Base-by-base conservation (phyloP, 2,888 invertebrate genomes). In the Loripinus fragilis region DNA sequence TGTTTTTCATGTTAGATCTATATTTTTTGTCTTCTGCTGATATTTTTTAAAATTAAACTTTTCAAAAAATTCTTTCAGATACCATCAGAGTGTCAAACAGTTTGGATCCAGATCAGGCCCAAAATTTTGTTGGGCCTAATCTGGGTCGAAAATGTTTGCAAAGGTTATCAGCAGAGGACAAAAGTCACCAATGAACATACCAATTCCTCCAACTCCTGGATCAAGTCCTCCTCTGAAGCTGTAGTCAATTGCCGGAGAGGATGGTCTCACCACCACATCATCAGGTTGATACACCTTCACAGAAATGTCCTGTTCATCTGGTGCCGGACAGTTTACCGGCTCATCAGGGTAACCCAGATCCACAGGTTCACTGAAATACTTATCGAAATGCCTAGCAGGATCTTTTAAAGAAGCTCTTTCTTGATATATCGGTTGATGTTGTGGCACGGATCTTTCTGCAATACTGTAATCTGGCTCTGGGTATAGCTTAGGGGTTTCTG, bases 201-300 rank as follows among this genome's bases (percentile, higher is more conserved):
- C n/a, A n/a, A n/a, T n/a, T n/a, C n/a, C n/a, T n/a, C n/a, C n/a
- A n/a, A n/a, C n/a, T n/a, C n/a, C n/a, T n/a, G n/a, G n/a, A n/a
- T n/a, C n/a, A n/a, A n/a, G n/a, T n/a, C n/a, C 8, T 52, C 25
- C 60, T 17, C 60, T 60, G n/a, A 60, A 60, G 20, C 60, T 60
- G 33, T 60, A 60, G 33, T 60, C 60, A 17, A 60, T 60, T 17
- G 30, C 60, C 15, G 60, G 60, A 60, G 60, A 60, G 1, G 60
- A 33, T 5, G 60, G 60, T 60, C 60, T 60, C 30, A 60, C 33
- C 28, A 60, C 15, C 30, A 60, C 60, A 33, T 60, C 60, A 3
- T 30, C 60, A 3, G 60, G 60, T 33, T 60, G 60, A 15, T 33
- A 60, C 1, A 33, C n/a, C 33, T 60, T 2, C n/a, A 60, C 60